Conservation (phyloP, 2,797 vertebrate species). For the Scolopax rusticola region DNA sequence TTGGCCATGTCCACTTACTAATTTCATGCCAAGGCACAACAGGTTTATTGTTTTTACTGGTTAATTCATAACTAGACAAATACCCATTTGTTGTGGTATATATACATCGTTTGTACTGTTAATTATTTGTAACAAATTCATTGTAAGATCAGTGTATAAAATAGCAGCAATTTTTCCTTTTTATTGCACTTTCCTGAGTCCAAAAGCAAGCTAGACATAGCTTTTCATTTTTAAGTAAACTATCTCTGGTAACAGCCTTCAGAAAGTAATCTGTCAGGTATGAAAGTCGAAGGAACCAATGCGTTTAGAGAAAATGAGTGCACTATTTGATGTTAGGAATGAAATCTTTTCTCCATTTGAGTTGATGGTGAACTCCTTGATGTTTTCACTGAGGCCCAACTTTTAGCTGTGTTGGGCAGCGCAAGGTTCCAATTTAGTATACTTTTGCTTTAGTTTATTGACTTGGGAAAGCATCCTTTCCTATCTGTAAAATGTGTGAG, state of each 20-base stretch:
- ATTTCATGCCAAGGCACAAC: neutral
- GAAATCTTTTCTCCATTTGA: neutral
- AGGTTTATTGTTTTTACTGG: neutral
- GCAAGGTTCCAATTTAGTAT: neutral
- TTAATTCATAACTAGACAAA: neutral
- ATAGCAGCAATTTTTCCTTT: neutral
- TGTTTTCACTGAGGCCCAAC: neutral
- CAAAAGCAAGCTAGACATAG: neutral
- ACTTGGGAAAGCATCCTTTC: neutral
- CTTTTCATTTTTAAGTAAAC: neutral
- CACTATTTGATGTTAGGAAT: neutral
- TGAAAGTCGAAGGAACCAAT: neutral
- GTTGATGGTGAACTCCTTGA: neutral
- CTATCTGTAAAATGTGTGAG: neutral
- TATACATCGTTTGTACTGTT: neutral
- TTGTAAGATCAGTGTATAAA: neutral
- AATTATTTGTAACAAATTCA: neutral
- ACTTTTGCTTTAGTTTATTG: neutral
- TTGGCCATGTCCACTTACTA: neutral
- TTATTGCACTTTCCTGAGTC: neutral
- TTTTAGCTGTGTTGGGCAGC: neutral
- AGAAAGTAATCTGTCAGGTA: neutral
- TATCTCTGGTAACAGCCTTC: neutral
- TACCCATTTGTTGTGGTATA: neutral
- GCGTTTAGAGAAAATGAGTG: neutral